Evolutionary conservation across 2,888 invertebrate species (phyloP).

Genomic region (Copidosoma aretas): DNA sequence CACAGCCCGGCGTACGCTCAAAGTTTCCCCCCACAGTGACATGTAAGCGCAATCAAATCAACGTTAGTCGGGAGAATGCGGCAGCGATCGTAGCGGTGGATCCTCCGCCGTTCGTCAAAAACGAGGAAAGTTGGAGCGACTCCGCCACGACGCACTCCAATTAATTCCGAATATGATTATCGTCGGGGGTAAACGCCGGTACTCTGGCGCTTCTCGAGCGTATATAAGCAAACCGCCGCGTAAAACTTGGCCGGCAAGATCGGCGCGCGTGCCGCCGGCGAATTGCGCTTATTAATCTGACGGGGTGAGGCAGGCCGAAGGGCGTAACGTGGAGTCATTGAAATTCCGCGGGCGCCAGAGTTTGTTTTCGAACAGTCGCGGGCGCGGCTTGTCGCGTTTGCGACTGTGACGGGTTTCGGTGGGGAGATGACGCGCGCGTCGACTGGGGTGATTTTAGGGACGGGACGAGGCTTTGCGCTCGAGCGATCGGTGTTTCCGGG

Average conservation of each 20-base stretch:
- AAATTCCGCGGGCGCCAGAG: neutral
- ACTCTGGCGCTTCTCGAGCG: neutral
- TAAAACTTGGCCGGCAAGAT: conserved; percentile 1
- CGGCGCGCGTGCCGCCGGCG: neutral
- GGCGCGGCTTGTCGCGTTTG: neutral
- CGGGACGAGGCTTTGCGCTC: too few relatives aligned
- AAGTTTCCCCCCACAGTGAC: neutral
- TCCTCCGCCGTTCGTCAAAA: neutral
- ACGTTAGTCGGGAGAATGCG: neutral
- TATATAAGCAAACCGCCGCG: neutral
- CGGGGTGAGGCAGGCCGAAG: neutral
- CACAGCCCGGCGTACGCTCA: neutral
- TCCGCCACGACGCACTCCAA: neutral
- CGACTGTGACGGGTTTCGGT: neutral
- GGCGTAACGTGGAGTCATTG: neutral
- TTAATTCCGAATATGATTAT: neutral
- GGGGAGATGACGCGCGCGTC: too few relatives aligned
- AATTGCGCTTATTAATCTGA: conserved; percentile 3
- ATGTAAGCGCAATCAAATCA: conserved; percentile 10
- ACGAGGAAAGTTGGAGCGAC: neutral
- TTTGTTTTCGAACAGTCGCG: neutral
- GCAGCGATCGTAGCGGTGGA: too few relatives aligned
- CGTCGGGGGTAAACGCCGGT: neutral
- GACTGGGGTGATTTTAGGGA: too few relatives aligned
- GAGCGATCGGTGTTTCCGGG: too few relatives aligned